Base-by-base conservation (phyloP, 23 tunicate species). In the Trididemnum clinides region DNA sequence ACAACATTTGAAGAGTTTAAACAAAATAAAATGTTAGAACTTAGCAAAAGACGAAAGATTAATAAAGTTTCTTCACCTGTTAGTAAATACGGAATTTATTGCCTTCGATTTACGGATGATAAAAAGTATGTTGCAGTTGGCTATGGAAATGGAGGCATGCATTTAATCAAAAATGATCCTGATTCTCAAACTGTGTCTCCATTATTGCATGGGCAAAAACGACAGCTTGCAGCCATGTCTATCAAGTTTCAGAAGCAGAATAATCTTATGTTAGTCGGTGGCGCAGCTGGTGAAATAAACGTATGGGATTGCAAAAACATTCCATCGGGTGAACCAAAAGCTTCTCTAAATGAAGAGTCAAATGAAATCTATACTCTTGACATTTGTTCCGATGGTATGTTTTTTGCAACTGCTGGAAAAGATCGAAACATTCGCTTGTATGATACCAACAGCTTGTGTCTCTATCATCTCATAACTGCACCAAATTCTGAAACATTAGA, bases 371-470 rank as follows among this genome's bases (percentile, higher is more conserved):
- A 87, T 57, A 85, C 91, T 0, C 86, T 92, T 27, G 97, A 92
- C 49, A 34, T 92, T 36, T 82, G 88, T 38, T 28, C 35, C 2
- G 91, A 87, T 78, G 88, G 91, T 0, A 57, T 44, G 20, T 54
- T 64, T 38, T 92, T 92, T 87, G 97, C 87, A 1, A 92, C 97
- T 26, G 88, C 89, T 36, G 97, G 97, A 1, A 92, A 87, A 64
- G 91, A 92, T 66, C 39, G 97, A 21, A 33, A 87, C 38, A 92
- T 92, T 21, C 84, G 91, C 6, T 2, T 92, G 3, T 92, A 92
- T 82, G 97, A 92, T 49, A 39, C 84, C 0, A 82, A 57, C 1
- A 82, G 69, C 2, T 69, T 92, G 19, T 57, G 78, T 1, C 88
- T 87, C 0, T 83, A 34, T 37, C 80, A 71, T 10, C 63, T 63